Percentiles rank a stretch among this genome's conserved stretches.
These are phyloP conservation scores for Notodonta dromedarius DNA, from an alignment of 2,888 invertebrate species.

Conservation along the genomic window DNA sequence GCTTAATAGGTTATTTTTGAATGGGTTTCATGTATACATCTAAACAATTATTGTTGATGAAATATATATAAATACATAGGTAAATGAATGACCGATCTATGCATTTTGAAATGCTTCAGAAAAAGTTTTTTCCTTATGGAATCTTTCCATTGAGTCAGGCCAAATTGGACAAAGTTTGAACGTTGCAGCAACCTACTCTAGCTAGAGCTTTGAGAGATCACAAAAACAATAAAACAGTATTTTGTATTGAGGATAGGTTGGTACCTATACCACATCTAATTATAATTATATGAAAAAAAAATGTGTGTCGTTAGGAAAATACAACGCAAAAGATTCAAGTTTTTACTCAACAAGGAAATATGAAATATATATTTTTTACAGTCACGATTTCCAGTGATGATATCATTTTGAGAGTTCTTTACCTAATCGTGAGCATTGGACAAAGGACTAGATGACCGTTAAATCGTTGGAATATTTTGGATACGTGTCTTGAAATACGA, in stretches of 20 bases:
- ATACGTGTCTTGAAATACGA: not conserved
- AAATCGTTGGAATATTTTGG: not conserved
- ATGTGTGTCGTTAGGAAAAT: conserved; percentile 13
- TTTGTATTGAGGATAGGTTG: too few relatives aligned
- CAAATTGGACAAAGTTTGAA: too few relatives aligned
- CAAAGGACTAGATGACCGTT: conserved; percentile 17
- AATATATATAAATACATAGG: too few relatives aligned
- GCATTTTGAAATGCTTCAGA: too few relatives aligned
- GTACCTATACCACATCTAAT: not conserved
- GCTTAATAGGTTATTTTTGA: conserved; percentile 3
- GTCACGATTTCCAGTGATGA: conserved; percentile 38
- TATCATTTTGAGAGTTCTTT: conserved; percentile 24
- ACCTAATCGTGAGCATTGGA: conserved; percentile 23
- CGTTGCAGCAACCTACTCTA: too few relatives aligned
- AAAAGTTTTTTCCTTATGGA: too few relatives aligned
- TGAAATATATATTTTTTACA: conserved; percentile 28
- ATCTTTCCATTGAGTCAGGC: too few relatives aligned
- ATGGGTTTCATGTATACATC: not conserved
- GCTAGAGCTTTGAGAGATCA: too few relatives aligned
- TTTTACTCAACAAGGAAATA: conserved; percentile 30
- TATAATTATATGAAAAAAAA: conserved; percentile 13
- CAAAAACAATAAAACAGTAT: too few relatives aligned
- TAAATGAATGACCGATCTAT: too few relatives aligned
- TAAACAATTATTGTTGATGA: too few relatives aligned
- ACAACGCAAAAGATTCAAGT: not conserved